Evolutionary conservation across 2,888 invertebrate genomes (phyloP).

Genomic region (Drosophila melanosoma): DNA sequence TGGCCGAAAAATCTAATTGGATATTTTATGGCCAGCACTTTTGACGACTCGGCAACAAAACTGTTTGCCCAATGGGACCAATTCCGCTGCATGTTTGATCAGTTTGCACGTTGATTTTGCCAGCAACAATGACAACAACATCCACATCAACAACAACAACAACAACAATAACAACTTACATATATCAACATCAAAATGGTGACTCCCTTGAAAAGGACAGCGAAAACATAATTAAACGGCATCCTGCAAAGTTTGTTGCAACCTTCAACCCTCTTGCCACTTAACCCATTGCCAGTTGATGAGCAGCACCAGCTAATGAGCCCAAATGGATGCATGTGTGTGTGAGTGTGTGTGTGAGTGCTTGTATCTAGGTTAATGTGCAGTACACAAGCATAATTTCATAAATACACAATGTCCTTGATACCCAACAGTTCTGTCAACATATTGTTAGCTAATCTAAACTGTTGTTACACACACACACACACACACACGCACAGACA

Average conservation of each 20-base stretch:
- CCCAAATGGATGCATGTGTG: slow-evolving; percentile 46
- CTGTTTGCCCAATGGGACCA: slow-evolving; percentile 60
- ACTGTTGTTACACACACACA: background rate
- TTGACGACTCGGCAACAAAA: slow-evolving; percentile 59
- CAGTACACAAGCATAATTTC: slow-evolving; percentile 40
- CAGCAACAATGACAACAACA: slow-evolving; percentile 12
- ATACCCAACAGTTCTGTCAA: slow-evolving; percentile 18
- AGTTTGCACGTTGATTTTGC: slow-evolving; percentile 56
- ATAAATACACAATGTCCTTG: slow-evolving; percentile 57
- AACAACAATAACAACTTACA: slow-evolving; percentile 42
- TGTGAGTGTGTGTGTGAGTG: slow-evolving; percentile 15
- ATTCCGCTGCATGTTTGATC: slow-evolving; percentile 78
- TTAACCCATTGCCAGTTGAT: slow-evolving; percentile 14
- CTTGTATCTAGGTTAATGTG: slow-evolving; percentile 69
- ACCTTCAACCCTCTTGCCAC: background rate
- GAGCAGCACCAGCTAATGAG: slow-evolving; percentile 51
- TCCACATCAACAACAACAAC: background rate
- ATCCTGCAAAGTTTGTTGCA: slow-evolving; percentile 40
- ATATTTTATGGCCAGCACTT: slow-evolving; percentile 77
- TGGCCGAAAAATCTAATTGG: slow-evolving; percentile 76
- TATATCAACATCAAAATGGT: slow-evolving; percentile 58
- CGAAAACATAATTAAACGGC: slow-evolving; percentile 78
- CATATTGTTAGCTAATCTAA: slow-evolving; percentile 14
- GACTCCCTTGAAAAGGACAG: slow-evolving; percentile 54
- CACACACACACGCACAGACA: background rate